Conservation (phyloP, 2,797 vertebrate genomes). For the Tokudaia tokunoshimensis region DNA sequence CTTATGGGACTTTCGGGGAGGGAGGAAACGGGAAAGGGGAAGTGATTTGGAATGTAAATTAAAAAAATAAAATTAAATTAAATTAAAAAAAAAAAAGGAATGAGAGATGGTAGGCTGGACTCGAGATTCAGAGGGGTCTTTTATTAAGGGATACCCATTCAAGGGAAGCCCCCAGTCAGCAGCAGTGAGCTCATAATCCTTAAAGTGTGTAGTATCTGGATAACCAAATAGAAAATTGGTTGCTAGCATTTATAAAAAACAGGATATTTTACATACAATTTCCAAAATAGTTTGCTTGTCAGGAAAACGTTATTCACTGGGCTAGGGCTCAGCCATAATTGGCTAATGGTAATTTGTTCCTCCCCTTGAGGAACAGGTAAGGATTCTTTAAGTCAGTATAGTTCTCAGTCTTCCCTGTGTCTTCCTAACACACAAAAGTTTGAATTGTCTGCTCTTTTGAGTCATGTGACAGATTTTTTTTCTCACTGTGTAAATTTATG, state of each 20-base stretch:
- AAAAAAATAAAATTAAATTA: no score
- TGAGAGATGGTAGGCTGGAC: neutral
- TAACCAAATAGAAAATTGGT: constrained; percentile 16
- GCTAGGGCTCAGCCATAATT: neutral
- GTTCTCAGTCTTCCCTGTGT: neutral
- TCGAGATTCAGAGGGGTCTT: neutral
- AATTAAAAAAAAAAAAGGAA: no score
- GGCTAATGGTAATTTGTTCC: neutral
- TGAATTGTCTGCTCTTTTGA: neutral
- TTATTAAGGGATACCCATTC: neutral
- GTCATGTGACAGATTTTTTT: neutral
- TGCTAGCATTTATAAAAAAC: constrained; percentile 33
- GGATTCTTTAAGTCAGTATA: neutral
- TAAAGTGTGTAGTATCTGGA: neutral
- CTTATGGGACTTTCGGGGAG: no score
- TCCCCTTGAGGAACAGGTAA: fast-evolving
- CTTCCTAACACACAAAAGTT: neutral
- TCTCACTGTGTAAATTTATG: no score
- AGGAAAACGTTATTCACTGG: neutral
- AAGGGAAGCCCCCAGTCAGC: neutral
- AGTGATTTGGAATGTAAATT: no score
- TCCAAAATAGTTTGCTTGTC: constrained; percentile 30
- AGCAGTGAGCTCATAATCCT: neutral
- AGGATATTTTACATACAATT: neutral
- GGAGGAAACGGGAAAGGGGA: no score